Percentiles rank a stretch among this genome's conserved stretches.
Conservation (phyloP, 2,797 vertebrate genomes). For the Alca torda region DNA sequence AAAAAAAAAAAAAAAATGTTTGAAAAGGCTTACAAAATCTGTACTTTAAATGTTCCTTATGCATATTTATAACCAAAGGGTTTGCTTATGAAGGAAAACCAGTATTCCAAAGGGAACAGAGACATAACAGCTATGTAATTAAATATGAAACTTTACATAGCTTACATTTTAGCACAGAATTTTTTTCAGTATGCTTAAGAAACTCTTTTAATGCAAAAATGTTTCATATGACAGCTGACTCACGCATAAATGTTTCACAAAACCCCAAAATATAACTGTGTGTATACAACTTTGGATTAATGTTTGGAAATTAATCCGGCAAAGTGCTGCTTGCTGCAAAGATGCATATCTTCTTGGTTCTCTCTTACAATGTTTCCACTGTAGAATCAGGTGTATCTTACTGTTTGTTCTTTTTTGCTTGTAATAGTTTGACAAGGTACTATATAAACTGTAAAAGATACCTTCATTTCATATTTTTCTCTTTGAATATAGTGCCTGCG, state of each 20-base stretch:
- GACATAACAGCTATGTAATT: not conserved
- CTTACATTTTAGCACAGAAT: not conserved
- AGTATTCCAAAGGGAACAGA: not conserved
- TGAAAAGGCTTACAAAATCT: not conserved
- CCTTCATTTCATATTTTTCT: not conserved
- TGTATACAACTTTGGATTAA: not conserved
- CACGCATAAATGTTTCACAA: not conserved
- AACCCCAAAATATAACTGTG: not conserved
- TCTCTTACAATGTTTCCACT: not conserved
- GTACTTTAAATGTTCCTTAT: not conserved
- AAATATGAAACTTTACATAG: not conserved
- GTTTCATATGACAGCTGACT: not conserved
- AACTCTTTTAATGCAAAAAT: not conserved
- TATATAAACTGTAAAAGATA: not conserved
- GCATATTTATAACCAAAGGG: not conserved
- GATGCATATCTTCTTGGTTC: not conserved
- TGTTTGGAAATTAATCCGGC: not conserved
- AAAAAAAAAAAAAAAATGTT: not conserved
- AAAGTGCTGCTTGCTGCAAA: not conserved
- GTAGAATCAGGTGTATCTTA: not conserved
- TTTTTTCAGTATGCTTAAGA: not conserved
- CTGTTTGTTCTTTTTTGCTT: not conserved
- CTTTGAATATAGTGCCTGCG: not conserved
- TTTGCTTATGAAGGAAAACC: not conserved
- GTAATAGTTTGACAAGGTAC: not conserved